Conservation (phyloP, 2,888 invertebrate genomes). For the Malachius bipustulatus region DNA sequence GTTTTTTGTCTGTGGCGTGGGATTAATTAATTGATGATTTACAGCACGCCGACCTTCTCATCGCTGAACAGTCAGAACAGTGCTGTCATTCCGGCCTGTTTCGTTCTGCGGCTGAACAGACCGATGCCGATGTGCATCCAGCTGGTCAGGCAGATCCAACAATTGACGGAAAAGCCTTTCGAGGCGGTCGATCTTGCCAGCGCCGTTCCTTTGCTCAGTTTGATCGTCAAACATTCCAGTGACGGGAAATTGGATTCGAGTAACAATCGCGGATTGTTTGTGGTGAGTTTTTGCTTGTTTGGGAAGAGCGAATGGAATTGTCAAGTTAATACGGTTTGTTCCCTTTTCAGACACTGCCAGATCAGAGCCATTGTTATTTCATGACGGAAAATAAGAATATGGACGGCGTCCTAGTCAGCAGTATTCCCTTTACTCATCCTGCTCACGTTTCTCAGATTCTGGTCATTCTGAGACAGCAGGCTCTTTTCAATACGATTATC, state of each 20-base stretch:
- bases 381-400: slow-evolving; percentile 70
- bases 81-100: slow-evolving; percentile 81
- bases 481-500: slow-evolving; percentile 80
- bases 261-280: slow-evolving; percentile 69
- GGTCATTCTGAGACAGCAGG: slow-evolving; percentile 74
- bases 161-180: slow-evolving; percentile 46
- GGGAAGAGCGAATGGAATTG: no score
- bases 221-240: slow-evolving; percentile 69
- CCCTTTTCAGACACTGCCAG: slow-evolving; percentile 64
- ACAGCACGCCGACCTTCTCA: slow-evolving; percentile 66
- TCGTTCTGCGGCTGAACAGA: slow-evolving; percentile 66
- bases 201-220: slow-evolving; percentile 55
- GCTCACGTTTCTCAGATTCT: slow-evolving; percentile 83
- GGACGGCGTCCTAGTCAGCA: slow-evolving; percentile 63
- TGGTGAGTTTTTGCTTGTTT: slow-evolving; percentile 45
- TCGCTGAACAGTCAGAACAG: slow-evolving; percentile 74
- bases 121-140: slow-evolving; percentile 77
- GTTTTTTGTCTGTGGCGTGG: not conserved
- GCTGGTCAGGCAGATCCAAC: slow-evolving; percentile 54
- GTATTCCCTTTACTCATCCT: slow-evolving; percentile 88
- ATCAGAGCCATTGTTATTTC: slow-evolving; percentile 90
- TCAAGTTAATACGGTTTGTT: slow-evolving; percentile 2
- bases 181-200: slow-evolving; percentile 44
- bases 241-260: slow-evolving; percentile 60
- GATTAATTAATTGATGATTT: slow-evolving; percentile 25